Evolutionary conservation across 2,113 vertebrate genomes (phyloP).

Genomic region (Mesembrinibis cayennensis): DNA sequence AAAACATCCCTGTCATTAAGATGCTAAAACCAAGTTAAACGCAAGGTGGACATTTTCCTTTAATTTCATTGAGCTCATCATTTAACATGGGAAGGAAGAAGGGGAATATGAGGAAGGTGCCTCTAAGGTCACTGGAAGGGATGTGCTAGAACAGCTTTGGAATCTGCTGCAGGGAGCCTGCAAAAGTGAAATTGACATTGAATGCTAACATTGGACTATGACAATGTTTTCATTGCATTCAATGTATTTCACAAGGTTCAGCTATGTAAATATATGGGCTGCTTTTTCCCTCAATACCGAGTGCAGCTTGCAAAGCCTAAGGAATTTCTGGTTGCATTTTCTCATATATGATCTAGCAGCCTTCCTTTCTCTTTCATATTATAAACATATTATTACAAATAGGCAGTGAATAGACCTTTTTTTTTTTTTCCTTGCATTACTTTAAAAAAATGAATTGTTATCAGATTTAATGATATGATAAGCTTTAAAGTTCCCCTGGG

Average conservation of each 20-base stretch:
- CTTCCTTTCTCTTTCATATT: constrained; percentile 48
- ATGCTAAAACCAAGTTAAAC: background rate
- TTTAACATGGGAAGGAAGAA: background rate
- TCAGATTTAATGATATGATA: constrained; percentile 72
- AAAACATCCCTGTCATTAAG: background rate
- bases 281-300: background rate
- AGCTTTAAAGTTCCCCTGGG: constrained; percentile 70
- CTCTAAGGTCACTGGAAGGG: background rate
- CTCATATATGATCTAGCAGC: constrained; percentile 28
- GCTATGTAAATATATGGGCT: constrained; percentile 9
- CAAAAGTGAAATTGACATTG: background rate
- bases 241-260: background rate
- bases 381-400: constrained; percentile 54
- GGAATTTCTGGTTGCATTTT: constrained; percentile 30
- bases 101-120: background rate
- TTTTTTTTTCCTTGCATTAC: background rate
- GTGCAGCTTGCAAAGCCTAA: background rate
- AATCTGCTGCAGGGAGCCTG: background rate
- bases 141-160: background rate
- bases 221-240: constrained; percentile 7
- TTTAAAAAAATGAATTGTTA: constrained; percentile 63
- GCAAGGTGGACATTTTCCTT: background rate
- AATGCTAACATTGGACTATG: background rate
- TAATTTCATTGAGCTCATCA: background rate
- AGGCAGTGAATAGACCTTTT: constrained; percentile 20